Evolutionary conservation across 1,140 invertebrate genomes (phyloP).

Genomic region (Sycophila sp.): DNA sequence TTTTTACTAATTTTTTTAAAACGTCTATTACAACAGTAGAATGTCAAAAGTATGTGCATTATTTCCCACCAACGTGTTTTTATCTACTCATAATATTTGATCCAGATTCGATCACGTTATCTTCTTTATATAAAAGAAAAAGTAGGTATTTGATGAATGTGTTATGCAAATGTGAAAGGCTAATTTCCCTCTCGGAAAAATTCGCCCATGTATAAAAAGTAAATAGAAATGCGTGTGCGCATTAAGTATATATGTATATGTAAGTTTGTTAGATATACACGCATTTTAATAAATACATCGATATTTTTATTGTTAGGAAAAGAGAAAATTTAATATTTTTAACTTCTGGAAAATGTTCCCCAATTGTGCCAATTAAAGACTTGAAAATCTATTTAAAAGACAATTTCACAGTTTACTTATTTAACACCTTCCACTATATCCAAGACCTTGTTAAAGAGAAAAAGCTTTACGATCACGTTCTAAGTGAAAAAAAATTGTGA

Average conservation of each 20-base stretch:
- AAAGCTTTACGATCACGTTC: not conserved
- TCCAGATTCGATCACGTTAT: slow-evolving; percentile 11
- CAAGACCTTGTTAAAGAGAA: not conserved
- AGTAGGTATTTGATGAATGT: not conserved
- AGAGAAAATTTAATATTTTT: slow-evolving; percentile 39
- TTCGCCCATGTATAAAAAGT: not conserved
- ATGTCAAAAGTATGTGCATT: no score
- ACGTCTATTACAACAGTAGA: no score
- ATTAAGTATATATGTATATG: slow-evolving; percentile 26
- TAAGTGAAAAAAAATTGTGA: not conserved
- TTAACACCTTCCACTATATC: not conserved
- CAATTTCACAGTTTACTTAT: not conserved
- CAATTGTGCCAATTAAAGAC: slow-evolving; percentile 40
- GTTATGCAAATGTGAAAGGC: not conserved
- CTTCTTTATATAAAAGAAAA: not conserved
- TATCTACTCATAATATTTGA: no score
- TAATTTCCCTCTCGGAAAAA: slow-evolving; percentile 6
- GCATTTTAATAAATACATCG: slow-evolving; percentile 32
- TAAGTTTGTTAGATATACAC: slow-evolving; percentile 28
- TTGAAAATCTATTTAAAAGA: slow-evolving; percentile 34
- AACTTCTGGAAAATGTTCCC: slow-evolving; percentile 32
- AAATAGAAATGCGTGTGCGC: slow-evolving; percentile 5
- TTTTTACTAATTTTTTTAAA: no score
- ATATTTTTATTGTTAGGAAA: slow-evolving; percentile 38
- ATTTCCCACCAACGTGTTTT: no score